Evolutionary conservation across 2,113 vertebrate species (phyloP).

Genomic region (Pachypanchax playfairii): DNA sequence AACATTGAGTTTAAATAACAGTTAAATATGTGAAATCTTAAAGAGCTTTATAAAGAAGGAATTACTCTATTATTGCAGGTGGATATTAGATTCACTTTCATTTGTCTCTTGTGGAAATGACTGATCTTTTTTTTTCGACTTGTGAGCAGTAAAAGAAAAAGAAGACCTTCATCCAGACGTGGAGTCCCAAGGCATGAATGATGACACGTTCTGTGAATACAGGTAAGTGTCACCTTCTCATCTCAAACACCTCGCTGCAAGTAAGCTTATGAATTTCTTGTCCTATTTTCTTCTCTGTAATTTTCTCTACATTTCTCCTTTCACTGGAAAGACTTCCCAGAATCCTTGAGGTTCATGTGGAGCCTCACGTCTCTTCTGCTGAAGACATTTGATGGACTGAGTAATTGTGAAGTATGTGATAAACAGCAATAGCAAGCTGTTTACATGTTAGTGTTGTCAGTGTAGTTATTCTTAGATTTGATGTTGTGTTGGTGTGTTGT

Average conservation of each 20-base stretch:
- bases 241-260: slow-evolving; percentile 21
- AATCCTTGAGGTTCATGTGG: slow-evolving; percentile 57
- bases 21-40: no score
- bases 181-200: slow-evolving; percentile 93
- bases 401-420: slow-evolving; percentile 73
- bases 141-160: slow-evolving; percentile 93
- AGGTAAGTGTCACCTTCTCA: slow-evolving; percentile 81
- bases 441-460: slow-evolving; percentile 54
- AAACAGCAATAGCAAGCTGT: slow-evolving; percentile 70
- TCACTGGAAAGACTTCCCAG: slow-evolving; percentile 69
- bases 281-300: slow-evolving; percentile 39
- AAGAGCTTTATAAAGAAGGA: no score
- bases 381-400: slow-evolving; percentile 64
- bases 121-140: slow-evolving; percentile 50
- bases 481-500: slow-evolving; percentile 51
- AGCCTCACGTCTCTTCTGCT: slow-evolving; percentile 56
- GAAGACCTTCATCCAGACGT: slow-evolving; percentile 95
- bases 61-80: no score
- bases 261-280: slow-evolving; percentile 7
- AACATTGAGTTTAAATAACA: no score
- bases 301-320: slow-evolving; percentile 55
- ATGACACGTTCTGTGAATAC: slow-evolving; percentile 97
- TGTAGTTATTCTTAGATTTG: slow-evolving; percentile 48
- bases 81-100: neutral
- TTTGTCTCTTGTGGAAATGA: slow-evolving; percentile 44